A percentile compares a stretch with the other conserved stretches of the same genome.
Conservation (phyloP, 2,888 invertebrate genomes). For the Smittia aterrima region DNA sequence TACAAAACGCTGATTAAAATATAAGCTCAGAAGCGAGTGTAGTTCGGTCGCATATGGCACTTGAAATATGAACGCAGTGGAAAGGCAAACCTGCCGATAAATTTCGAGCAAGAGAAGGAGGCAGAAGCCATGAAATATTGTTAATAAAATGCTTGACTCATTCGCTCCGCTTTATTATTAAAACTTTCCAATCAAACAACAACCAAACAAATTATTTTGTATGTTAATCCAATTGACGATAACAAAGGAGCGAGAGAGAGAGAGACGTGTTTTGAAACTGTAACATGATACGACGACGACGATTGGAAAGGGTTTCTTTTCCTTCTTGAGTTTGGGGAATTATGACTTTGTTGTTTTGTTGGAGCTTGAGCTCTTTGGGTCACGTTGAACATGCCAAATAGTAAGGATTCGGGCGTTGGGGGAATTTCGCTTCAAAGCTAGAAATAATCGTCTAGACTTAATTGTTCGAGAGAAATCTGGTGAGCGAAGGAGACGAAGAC, state of each 20-base stretch:
- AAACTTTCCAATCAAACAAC: constrained; percentile 1
- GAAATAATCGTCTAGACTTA: neutral
- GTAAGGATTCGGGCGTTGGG: neutral
- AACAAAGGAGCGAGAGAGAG: neutral
- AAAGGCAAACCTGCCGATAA: neutral
- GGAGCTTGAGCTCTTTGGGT: too few relatives aligned
- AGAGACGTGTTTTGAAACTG: neutral
- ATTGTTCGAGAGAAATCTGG: too few relatives aligned
- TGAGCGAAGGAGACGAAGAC: too few relatives aligned
- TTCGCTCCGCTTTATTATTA: neutral
- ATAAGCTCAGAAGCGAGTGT: too few relatives aligned
- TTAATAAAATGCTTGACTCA: neutral
- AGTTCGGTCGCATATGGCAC: neutral
- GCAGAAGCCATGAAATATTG: neutral
- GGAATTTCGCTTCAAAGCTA: too few relatives aligned
- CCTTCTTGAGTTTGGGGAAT: neutral
- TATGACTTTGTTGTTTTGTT: neutral
- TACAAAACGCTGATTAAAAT: too few relatives aligned
- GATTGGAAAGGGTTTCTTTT: neutral
- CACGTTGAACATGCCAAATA: neutral
- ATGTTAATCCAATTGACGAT: constrained; percentile 2
- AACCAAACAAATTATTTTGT: neutral
- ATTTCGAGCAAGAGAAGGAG: neutral
- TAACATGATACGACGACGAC: neutral
- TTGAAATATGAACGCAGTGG: too few relatives aligned